Base-by-base conservation (phyloP, 2,797 vertebrate genomes). In the Brotogeris chrysoptera region DNA sequence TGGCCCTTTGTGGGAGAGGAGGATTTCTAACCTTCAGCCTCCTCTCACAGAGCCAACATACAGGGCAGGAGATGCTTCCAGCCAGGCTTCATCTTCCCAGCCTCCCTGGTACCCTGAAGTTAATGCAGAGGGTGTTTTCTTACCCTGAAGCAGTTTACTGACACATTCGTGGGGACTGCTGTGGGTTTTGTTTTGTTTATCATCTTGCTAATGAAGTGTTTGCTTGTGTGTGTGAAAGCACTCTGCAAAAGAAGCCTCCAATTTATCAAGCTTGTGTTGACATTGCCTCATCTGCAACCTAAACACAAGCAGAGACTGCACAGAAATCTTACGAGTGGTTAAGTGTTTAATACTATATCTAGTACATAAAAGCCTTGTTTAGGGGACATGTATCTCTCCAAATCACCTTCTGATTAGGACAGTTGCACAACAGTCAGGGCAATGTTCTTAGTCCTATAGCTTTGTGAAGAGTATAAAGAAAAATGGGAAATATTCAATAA, bases 121-220 rank as follows among this genome's bases (percentile, higher is more conserved):
- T n/a, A 49, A 68, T 61, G 80, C 16, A 30, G 46, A 72, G 80
- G 20, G 32, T 76, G 46, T 88, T 96, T 95, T 81, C 63, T 92
- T 47, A 63, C 59, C 70, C 80, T 95, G 86, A 79, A 90, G 88
- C 85, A 88, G 88, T 91, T 88, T 86, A 57, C 88, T 69, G 77
- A 66, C 49, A 64, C 32, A 12, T 76, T 84, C 0, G 0, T 66
- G 66, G 39, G 53, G 80, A 88, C 63, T 92, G 74, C 90, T 84
- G 86, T 86, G 88, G 86, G 28, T 23, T 95, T 92, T 72, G 69
- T 72, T 94, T 91, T 94, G 80, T 95, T 96, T 87, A 88, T 85
- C 20, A 0, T 94, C 68, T 77, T 66, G 64, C 71, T 95, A 97
- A 93, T 92, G 71, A 94, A 91, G 52, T 93, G 86, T 73, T 85